Evolutionary conservation across 2,797 vertebrate species (phyloP).

Genomic region (Chiloscyllium punctatum): DNA sequence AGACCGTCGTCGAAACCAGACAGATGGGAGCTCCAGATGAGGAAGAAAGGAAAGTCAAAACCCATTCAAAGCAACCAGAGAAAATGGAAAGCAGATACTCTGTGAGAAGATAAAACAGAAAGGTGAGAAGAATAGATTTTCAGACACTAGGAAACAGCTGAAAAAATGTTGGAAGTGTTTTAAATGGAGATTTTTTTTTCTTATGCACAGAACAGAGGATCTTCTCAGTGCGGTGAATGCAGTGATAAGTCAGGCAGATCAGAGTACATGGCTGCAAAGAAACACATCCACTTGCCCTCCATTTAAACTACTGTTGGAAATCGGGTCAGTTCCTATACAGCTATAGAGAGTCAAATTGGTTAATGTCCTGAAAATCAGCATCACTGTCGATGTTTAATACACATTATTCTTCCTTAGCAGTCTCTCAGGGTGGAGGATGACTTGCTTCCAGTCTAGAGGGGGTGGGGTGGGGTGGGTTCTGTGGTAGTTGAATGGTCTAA

Average conservation of each 20-base stretch:
- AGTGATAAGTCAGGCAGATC: background rate
- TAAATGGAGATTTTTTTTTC: background rate
- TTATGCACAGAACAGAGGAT: background rate
- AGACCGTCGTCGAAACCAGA: background rate
- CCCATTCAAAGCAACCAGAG: background rate
- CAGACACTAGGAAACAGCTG: background rate
- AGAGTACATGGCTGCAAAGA: background rate
- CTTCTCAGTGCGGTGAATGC: background rate
- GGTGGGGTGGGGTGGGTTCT: too few species aligned
- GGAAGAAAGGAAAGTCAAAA: background rate
- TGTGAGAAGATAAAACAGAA: background rate
- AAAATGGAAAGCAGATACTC: background rate
- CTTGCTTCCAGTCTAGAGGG: too few species aligned
- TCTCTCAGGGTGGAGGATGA: too few species aligned
- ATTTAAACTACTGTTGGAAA: background rate
- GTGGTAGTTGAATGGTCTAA: too few species aligned
- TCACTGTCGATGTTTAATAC: background rate
- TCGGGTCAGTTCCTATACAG: background rate
- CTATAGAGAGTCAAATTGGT: background rate
- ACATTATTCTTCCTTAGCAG: too few species aligned
- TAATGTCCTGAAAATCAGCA: background rate
- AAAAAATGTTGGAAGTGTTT: background rate
- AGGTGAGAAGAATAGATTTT: background rate
- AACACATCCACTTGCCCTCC: background rate
- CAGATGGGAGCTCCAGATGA: background rate